Base-by-base conservation (phyloP, 2,797 vertebrate genomes). In the Chelmon rostratus region DNA sequence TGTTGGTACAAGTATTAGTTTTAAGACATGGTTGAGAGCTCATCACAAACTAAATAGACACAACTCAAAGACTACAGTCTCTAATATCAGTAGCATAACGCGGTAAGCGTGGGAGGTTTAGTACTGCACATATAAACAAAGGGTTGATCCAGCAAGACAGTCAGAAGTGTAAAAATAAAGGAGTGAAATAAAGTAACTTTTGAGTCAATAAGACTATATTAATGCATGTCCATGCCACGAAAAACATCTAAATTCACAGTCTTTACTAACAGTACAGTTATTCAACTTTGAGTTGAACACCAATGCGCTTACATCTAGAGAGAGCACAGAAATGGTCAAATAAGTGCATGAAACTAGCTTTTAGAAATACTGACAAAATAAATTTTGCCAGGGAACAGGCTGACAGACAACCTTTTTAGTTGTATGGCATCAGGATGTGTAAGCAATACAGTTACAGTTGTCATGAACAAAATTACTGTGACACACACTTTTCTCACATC, bases 141-240 rank as follows among this genome's bases (percentile, higher is more conserved):
- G 88, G 95, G 94, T 95, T 95, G 95, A 95, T 93, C 93, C 90
- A 92, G 76, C 95, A 96, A 95, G 95, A 97, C 95, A 96, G 95
- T 93, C 92, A 95, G 84, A 96, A 95, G 90, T 92, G 90, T 95
- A 87, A 95, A 96, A 95, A 92, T 88, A 90, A 95, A 88, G 89
- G 91, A 94, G 94, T 96, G 92, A 88, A 95, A 92, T 84, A 78
- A 95, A 95, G 72, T 71, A 88, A 89, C 78, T 86, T 93, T 91
- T 93, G 89, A 95, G 95, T 96, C 91, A 91, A 92, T 94, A 93
- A 93, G 97, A 96, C 96, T 95, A 96, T 96, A 97, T 88, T 94
- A 96, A 98, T 97, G 97, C 96, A 97, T 97, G 96, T 97, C 96
- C 98, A 99, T 99, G 98, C 98, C 97, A 99, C 97, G 91, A 95